Base-by-base conservation (phyloP, 2,113 vertebrate species). In the Myotis lucifugus region DNA sequence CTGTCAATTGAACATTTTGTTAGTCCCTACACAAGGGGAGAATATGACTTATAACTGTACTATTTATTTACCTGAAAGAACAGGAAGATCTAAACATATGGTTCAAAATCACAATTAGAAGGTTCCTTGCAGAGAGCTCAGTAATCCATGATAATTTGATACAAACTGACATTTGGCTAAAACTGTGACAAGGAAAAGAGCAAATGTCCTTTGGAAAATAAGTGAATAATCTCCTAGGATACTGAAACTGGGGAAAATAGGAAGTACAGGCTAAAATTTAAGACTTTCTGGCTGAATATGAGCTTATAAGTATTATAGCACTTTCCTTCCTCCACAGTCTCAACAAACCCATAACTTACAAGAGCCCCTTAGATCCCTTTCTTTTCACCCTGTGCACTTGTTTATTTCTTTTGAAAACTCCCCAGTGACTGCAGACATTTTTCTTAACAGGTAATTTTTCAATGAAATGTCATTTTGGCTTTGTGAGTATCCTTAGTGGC, bases 391-490 rank as follows among this genome's bases (percentile, higher is more conserved):
- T 72, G 17, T 67, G 10, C 8, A 50, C 74, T 95, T 74, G 73
- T 56, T 95, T 96, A 86, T 95, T 86, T 96, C 96, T 90, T 76
- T 96, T 94, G 46, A 90, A 95, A 96, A 95, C 6, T 94, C 95
- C 89, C 94, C 70, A 92, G 95, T 79, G 96, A 96, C 94, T 85
- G 77, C 1, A 95, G 86, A 96, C 67, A 89, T 95, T 97, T 97
- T 93, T 95, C 88, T 79, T 96, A 97, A 94, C 42, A n/a, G 76
- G 93, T 93, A 64, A 97, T 97, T 97, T 97, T 97, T 97, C 97
- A 97, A 96, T 97, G 96, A 97, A 94, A 95, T 96, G 96, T 97
- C 97, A 97, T 97, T 97, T 97, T 96, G 95, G 91, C 91, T 97
- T 97, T 96, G 94, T 87, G 84, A 94, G 89, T 81, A 89, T 96